A percentile compares a stretch with the other conserved stretches of the same genome.
These are phyloP conservation scores for Rhea pennata DNA, from an alignment of 2,113 vertebrate species.

Conservation along the genomic window DNA sequence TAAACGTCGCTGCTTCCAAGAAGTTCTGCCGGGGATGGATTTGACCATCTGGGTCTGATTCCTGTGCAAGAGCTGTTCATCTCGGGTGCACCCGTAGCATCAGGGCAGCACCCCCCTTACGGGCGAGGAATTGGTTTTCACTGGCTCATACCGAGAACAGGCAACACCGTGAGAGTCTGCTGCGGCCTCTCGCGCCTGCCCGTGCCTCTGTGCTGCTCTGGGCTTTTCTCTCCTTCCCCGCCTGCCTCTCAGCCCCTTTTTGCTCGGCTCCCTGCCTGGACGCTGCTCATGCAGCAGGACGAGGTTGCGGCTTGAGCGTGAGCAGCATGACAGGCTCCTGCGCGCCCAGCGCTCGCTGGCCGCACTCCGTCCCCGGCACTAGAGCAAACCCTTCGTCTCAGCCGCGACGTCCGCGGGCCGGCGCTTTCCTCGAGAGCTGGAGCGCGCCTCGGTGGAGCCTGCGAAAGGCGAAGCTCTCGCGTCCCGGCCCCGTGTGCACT, in stretches of 20 bases:
- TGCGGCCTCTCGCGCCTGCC: too few species aligned
- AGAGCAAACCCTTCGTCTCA: neutral
- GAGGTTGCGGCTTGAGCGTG: neutral
- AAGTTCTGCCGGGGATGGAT: fast-evolving
- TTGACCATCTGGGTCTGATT: neutral
- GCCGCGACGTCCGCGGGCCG: too few species aligned
- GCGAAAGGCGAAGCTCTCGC: too few species aligned
- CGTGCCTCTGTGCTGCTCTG: neutral
- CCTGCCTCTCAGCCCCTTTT: too few species aligned
- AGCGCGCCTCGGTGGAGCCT: too few species aligned
- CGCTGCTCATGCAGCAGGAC: neutral
- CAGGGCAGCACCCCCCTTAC: neutral
- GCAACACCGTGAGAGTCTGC: neutral
- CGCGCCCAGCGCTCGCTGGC: too few species aligned
- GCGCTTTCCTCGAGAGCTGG: too few species aligned
- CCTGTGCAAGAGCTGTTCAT: neutral
- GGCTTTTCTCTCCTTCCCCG: neutral
- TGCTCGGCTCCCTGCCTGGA: neutral
- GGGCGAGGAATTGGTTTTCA: neutral
- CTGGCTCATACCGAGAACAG: neutral
- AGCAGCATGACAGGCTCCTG: neutral
- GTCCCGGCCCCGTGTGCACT: too few species aligned
- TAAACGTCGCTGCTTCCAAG: slow-evolving; percentile 8
- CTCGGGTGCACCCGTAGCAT: too few species aligned
- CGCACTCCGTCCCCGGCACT: too few species aligned